Conservation (phyloP, 2,113 vertebrate species). For the Saccopteryx leptura region DNA sequence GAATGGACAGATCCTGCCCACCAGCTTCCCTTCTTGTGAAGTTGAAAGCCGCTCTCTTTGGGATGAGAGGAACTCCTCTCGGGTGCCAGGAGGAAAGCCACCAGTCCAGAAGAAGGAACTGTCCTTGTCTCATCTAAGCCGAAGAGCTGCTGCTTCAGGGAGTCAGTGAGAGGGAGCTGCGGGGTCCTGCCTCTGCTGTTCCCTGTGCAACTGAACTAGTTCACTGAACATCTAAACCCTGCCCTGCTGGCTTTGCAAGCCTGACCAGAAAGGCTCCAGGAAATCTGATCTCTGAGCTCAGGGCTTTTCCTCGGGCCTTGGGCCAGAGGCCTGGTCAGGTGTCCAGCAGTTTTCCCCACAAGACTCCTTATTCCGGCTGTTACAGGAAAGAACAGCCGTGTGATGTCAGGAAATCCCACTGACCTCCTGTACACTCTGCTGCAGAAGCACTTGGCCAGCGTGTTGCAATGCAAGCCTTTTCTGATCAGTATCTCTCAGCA, state of each 20-base stretch:
- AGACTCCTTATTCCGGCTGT: not conserved
- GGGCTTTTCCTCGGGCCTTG: not conserved
- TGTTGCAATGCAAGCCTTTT: not conserved
- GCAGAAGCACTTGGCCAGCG: not conserved
- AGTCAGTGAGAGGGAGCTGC: not conserved
- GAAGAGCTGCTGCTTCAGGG: not conserved
- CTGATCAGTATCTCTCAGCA: not conserved
- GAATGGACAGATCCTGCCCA: not conserved
- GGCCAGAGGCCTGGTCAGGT: not conserved
- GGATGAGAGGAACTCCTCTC: not conserved
- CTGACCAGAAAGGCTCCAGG: not conserved
- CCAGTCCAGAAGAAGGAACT: constrained; percentile 18
- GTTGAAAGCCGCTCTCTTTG: not conserved
- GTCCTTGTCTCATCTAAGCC: not conserved
- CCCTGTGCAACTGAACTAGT: constrained; percentile 2
- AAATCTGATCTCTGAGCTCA: not conserved
- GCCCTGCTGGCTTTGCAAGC: not conserved
- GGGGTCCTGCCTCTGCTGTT: not conserved
- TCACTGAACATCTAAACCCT: not conserved
- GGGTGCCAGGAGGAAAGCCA: not conserved
- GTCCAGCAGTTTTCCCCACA: not conserved
- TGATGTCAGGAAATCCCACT: not conserved
- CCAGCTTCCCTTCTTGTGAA: not conserved
- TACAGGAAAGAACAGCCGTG: not conserved
- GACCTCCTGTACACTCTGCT: not conserved